Base-by-base conservation (phyloP, 92 coral and sea anemone species). In the Muricea muricata region DNA sequence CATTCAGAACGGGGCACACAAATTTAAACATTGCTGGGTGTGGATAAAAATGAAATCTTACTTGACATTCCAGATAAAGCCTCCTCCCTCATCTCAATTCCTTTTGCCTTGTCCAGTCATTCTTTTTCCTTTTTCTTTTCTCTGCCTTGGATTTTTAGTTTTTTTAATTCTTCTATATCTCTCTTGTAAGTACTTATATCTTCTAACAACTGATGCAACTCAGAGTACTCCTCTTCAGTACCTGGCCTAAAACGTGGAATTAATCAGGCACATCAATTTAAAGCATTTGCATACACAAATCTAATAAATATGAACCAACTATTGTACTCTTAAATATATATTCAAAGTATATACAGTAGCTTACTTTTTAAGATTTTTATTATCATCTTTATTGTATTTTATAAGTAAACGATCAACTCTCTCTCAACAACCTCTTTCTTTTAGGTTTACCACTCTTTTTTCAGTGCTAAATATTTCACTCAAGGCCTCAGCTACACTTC, bases 171-270 rank as follows among this genome's bases (percentile, higher is more conserved):
- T 73, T 41, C 60, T 52, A 73, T 41, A 48, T 37, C 79, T 41
- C 20, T 33, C 28, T 33, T 65, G 33, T 28, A 65, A 28, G 41
- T 33, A 28, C 26, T 65, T n/a, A 73, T 73, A 30, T 73, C 79
- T 73, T 73, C 55, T 41, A 74, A 54, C 33, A 74, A 46, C 80
- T 74, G 80, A 46, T 41, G 55, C 35, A 74, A 21, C 33, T 74
- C 80, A 54, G 50, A 48, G 65, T 74, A 74, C 55, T 74, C 37
- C 54, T 74, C 80, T 50, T 74, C 80, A 74, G 56, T 37, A 40
- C 80, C 80, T 0, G 61, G 48, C 33, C 80, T 74, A 54, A 74
- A 45, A 48, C 41, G 21, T 32, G 9, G 6, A 32, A 37, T 32
- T 32, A 33, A 37, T 32, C 73, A 6, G 11, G 33, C 26, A 33